A percentile compares a stretch with the other conserved stretches of the same genome.
These are phyloP conservation scores for Norana najaformis DNA, from an alignment of 2,888 invertebrate genomes.

Conservation along the genomic window DNA sequence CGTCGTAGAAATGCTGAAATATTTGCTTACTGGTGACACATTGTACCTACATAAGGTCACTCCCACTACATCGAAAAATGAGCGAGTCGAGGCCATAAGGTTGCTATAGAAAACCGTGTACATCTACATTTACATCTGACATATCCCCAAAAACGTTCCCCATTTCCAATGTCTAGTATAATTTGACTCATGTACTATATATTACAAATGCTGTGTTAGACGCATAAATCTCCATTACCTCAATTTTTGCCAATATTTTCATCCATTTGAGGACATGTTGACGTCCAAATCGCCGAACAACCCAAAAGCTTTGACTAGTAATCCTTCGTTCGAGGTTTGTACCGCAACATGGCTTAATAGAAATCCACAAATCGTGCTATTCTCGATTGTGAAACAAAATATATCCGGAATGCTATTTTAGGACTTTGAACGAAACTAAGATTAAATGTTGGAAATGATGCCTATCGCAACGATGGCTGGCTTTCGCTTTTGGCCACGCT, in stretches of 20 bases:
- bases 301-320: not conserved
- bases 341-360: too few species aligned
- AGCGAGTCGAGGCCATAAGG: too few species aligned
- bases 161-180: too few species aligned
- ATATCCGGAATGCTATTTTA: constrained; percentile 2
- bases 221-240: not conserved
- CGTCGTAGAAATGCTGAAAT: too few species aligned
- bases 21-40: too few species aligned
- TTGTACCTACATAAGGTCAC: too few species aligned
- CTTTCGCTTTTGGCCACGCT: not conserved
- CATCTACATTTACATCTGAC: too few species aligned
- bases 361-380: not conserved
- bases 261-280: not conserved
- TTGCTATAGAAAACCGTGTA: too few species aligned
- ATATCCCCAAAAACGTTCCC: too few species aligned
- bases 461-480: not conserved
- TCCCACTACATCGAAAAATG: too few species aligned
- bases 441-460: not conserved
- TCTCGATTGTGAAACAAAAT: not conserved
- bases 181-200: too few species aligned
- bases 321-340: not conserved
- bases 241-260: not conserved
- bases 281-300: not conserved
- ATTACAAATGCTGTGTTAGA: too few species aligned
- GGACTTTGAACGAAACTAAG: not conserved